Evolutionary conservation across 2,888 invertebrate species (phyloP).

Genomic region (Bimastos eiseni): DNA sequence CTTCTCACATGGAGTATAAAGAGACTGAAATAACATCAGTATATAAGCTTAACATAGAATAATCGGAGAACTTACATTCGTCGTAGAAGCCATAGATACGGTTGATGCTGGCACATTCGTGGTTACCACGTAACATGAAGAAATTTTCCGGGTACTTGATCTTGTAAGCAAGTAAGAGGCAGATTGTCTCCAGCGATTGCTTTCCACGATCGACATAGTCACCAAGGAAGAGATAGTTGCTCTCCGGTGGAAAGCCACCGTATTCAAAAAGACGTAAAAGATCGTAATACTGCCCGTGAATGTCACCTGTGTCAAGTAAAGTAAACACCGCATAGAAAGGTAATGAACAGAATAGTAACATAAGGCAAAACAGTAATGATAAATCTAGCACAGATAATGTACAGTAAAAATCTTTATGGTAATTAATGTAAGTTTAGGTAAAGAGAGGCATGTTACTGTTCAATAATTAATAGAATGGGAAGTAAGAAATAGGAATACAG

Average conservation of each 20-base stretch:
- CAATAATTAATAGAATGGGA: too few species aligned
- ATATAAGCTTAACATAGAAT: background rate
- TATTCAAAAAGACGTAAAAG: slow-evolving; percentile 95
- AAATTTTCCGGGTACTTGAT: slow-evolving; percentile 95
- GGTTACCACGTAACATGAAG: slow-evolving; percentile 65
- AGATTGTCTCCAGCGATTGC: slow-evolving; percentile 96
- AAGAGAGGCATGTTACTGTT: too few species aligned
- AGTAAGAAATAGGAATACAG: too few species aligned
- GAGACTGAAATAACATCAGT: background rate
- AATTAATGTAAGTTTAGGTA: too few species aligned
- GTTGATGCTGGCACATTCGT: slow-evolving; percentile 73
- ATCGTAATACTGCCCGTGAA: slow-evolving; percentile 98
- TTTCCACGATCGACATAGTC: slow-evolving; percentile 97
- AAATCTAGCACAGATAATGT: background rate
- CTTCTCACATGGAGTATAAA: background rate
- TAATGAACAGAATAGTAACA: background rate
- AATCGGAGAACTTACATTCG: slow-evolving; percentile 79
- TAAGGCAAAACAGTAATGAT: background rate
- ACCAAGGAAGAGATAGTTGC: slow-evolving; percentile 93
- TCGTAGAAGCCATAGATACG: slow-evolving; percentile 98
- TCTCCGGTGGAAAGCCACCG: slow-evolving; percentile 97
- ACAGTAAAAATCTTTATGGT: too few species aligned
- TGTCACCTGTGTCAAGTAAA: slow-evolving; percentile 75
- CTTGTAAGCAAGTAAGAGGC: slow-evolving; percentile 72
- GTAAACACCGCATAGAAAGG: background rate